These are phyloP conservation scores for Microtus montanus DNA, from an alignment of 2,113 vertebrate species.

Conservation along the genomic window DNA sequence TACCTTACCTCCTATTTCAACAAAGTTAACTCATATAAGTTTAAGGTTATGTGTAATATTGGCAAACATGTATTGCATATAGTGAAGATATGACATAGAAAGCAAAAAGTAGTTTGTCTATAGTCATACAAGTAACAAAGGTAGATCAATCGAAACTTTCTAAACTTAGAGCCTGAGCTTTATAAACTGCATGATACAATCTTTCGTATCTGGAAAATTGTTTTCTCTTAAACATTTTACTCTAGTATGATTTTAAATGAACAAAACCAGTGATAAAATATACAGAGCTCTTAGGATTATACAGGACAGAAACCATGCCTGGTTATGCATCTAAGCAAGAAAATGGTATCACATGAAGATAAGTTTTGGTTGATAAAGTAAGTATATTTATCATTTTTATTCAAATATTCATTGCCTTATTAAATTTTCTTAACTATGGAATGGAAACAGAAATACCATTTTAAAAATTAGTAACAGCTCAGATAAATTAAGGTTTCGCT, in stretches of 20 bases:
- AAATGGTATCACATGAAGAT: neutral
- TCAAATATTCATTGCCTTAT: neutral
- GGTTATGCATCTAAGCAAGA: neutral
- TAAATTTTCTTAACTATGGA: neutral
- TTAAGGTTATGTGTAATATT: neutral
- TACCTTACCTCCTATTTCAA: neutral
- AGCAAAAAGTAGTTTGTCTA: neutral
- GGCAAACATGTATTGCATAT: neutral
- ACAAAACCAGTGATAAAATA: neutral
- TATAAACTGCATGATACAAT: neutral
- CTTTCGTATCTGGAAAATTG: neutral
- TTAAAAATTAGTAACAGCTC: conserved; percentile 23
- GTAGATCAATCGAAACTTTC: neutral
- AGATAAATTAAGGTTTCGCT: conserved; percentile 10
- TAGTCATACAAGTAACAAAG: neutral
- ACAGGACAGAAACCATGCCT: conserved; percentile 3
- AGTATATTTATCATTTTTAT: neutral
- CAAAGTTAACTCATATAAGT: neutral
- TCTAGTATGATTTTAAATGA: neutral
- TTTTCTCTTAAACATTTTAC: neutral
- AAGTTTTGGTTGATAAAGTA: neutral
- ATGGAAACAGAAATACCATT: neutral
- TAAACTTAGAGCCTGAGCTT: neutral
- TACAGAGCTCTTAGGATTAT: neutral
- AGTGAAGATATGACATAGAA: neutral